Evolutionary conservation across 1,140 invertebrate species (phyloP).

Genomic region (Pogonus chalceus): DNA sequence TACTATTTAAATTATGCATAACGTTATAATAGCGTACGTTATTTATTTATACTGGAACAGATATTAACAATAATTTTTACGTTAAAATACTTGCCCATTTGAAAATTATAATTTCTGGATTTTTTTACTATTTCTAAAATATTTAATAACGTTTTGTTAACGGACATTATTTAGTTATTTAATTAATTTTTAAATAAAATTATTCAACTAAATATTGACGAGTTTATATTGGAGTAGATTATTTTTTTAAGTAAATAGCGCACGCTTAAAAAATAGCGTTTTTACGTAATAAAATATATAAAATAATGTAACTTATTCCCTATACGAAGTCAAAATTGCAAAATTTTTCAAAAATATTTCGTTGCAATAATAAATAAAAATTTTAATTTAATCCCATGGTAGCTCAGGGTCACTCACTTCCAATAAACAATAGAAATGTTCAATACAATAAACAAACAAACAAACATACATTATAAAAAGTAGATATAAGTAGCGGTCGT

Average conservation of each 20-base stretch:
- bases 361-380: not conserved
- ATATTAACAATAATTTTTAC: too few relatives aligned
- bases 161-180: too few relatives aligned
- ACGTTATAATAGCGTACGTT: too few relatives aligned
- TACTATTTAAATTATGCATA: too few relatives aligned
- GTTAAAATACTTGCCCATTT: too few relatives aligned
- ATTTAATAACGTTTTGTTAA: too few relatives aligned
- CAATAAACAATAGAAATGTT: slow-evolving; percentile 27
- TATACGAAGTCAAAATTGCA: not conserved
- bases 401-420: slow-evolving; percentile 38
- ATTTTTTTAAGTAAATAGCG: slow-evolving; percentile 3
- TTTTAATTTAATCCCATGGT: slow-evolving; percentile 21
- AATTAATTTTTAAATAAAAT: too few relatives aligned
- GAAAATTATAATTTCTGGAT: too few relatives aligned
- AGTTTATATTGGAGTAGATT: too few relatives aligned
- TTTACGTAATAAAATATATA: slow-evolving; percentile 12
- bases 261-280: not conserved
- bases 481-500: not conserved
- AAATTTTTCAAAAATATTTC: not conserved
- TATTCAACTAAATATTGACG: too few relatives aligned
- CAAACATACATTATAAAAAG: slow-evolving; percentile 3
- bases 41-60: too few relatives aligned
- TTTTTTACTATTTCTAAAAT: too few relatives aligned
- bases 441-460: slow-evolving; percentile 7
- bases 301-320: slow-evolving; percentile 3